Evolutionary conservation across 2,888 invertebrate species (phyloP).

Genomic region (Netelia virgata): DNA sequence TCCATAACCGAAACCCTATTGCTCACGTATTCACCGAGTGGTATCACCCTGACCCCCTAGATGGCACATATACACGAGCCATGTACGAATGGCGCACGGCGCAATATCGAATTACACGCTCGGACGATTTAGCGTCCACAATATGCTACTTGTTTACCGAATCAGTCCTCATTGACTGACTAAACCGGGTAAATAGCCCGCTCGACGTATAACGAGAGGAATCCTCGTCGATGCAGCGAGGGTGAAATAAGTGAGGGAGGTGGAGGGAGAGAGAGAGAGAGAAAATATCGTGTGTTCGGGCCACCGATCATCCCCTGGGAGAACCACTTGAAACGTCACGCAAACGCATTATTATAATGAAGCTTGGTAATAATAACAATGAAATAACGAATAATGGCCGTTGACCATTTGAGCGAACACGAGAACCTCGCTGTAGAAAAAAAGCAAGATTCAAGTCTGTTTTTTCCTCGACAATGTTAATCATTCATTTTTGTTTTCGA

Average conservation of each 20-base stretch:
- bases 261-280: constrained; percentile 37
- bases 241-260: constrained; percentile 57
- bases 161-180: constrained; percentile 78
- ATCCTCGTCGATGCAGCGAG: constrained; percentile 64
- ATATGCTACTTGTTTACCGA: constrained; percentile 84
- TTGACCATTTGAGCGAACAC: neutral
- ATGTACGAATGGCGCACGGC: constrained; percentile 28
- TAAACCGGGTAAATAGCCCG: constrained; percentile 51
- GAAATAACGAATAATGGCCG: constrained; percentile 40
- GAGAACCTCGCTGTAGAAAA: neutral
- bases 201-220: constrained; percentile 64
- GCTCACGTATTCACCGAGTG: constrained; percentile 18
- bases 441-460: neutral
- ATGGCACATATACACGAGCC: constrained; percentile 28
- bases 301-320: constrained; percentile 63
- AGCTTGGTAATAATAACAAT: constrained; percentile 35
- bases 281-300: constrained; percentile 40
- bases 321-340: constrained; percentile 67
- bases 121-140: constrained; percentile 78
- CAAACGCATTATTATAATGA: constrained; percentile 67
- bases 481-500: neutral
- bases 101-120: constrained; percentile 79
- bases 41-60: constrained; percentile 15
- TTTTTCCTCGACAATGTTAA: neutral
- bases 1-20: neutral